Conservation (phyloP, 2,797 vertebrate genomes). For the Sebastes miniatus region DNA sequence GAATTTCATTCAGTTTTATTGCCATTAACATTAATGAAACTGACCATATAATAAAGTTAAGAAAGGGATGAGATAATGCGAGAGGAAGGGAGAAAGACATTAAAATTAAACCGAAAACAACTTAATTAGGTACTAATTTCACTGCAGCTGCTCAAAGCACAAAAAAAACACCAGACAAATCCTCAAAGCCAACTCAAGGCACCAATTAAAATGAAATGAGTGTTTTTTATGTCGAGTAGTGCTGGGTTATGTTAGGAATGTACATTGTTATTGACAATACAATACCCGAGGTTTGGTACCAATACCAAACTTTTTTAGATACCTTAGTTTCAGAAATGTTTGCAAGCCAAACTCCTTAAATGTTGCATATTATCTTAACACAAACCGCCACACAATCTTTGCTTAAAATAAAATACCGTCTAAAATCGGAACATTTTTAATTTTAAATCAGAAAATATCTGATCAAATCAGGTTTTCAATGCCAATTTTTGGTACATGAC, state of each 20-base stretch:
- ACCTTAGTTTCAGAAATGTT: neutral
- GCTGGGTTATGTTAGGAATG: neutral
- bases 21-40: neutral
- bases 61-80: neutral
- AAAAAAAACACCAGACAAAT: neutral
- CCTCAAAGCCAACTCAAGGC: neutral
- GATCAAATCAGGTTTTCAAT: neutral
- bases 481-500: neutral
- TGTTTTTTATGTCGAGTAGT: neutral
- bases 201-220: neutral
- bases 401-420: neutral
- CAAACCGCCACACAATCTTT: neutral
- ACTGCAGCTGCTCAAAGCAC: neutral
- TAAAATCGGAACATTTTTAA: neutral
- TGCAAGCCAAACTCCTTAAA: neutral
- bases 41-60: neutral
- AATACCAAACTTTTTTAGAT: neutral
- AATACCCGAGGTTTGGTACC: too few species aligned
- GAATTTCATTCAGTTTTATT: neutral
- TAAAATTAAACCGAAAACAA: neutral
- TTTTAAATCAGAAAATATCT: neutral
- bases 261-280: neutral
- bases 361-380: too few species aligned
- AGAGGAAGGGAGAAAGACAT: neutral
- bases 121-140: neutral